Base-by-base conservation (phyloP, 2,113 vertebrate species). In the Anguilla japonica region DNA sequence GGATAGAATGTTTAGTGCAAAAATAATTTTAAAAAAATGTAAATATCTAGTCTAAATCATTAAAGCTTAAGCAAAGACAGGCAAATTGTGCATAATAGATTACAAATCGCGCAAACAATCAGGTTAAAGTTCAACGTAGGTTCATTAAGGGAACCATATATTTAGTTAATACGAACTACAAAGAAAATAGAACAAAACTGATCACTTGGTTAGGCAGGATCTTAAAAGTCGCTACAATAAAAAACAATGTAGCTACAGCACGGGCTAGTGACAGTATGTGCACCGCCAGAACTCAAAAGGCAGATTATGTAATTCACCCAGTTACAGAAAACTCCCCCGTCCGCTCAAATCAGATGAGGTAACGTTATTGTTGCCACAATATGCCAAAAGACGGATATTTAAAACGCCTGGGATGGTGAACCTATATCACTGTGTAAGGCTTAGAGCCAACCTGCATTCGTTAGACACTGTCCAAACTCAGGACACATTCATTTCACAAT, bases 301-400 rank as follows among this genome's bases (percentile, higher is more conserved):
- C 87, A 91, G 91, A 94, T 95, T 95, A 95, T 94, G 93, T 93
- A 95, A 95, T 91, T 89, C 90, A 91, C 90, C 89, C 90, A 93
- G 93, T 89, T 82, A 82, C 56, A 81, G 88, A 88, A 90, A 92
- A 89, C 87, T 89, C 86, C 88, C 91, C 89, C 87, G 89, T 90
- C 87, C 67, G 39, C 87, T 89, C 13, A 78, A 56, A 85, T 53
- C 81, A 89, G 92, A 91, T 89, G 89, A 63, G 82, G 79, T 39
- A 60, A 63, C n/a, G 18, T 83, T 84, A 14, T 84, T 84, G 39
- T 50, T 81, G 53, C 83, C 82, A 34, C 63, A 16, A 84, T 39
- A 84, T 34, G 83, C 83, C 53, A 46, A 39, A 78, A 41, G 41
- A 71, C 75, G 57, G 46, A 67, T 26, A 78, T 60, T 39, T 83